Conservation (phyloP, 2,888 invertebrate genomes). For the Rhopalosiphum nymphaeae region DNA sequence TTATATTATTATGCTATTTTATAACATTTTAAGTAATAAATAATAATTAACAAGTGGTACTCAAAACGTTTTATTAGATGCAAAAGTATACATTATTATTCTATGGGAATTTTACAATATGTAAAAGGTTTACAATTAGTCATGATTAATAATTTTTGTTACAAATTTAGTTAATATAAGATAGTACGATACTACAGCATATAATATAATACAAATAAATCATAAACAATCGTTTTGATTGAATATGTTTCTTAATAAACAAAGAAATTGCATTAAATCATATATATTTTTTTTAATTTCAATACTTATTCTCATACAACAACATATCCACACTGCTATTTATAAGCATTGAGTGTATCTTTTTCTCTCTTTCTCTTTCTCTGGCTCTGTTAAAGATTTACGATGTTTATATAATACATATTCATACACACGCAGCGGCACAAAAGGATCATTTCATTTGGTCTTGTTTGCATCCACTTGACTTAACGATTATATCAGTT, state of each 20-base stretch:
- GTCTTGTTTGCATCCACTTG: conserved; percentile 32
- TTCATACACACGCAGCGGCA: conserved; percentile 6
- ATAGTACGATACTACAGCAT: not conserved
- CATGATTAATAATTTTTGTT: not conserved
- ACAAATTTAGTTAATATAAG: not conserved
- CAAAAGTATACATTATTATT: no score
- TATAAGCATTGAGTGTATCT: not conserved
- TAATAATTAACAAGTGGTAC: no score
- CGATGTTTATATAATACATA: conserved; percentile 16
- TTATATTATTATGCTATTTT: no score
- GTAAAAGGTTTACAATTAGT: not conserved
- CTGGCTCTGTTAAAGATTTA: not conserved
- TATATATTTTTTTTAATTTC: not conserved
- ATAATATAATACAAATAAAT: not conserved
- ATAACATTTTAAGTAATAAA: no score
- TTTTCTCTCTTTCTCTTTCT: not conserved
- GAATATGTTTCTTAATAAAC: not conserved
- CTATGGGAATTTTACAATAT: not conserved
- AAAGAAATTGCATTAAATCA: not conserved
- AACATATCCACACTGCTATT: not conserved
- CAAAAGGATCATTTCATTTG: conserved; percentile 32
- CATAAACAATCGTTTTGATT: not conserved
- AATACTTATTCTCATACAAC: not conserved
- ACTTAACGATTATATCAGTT: conserved; percentile 1
- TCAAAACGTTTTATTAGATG: no score